Base-by-base conservation (phyloP, 1,140 invertebrate genomes). In the Bombus waltoni region DNA sequence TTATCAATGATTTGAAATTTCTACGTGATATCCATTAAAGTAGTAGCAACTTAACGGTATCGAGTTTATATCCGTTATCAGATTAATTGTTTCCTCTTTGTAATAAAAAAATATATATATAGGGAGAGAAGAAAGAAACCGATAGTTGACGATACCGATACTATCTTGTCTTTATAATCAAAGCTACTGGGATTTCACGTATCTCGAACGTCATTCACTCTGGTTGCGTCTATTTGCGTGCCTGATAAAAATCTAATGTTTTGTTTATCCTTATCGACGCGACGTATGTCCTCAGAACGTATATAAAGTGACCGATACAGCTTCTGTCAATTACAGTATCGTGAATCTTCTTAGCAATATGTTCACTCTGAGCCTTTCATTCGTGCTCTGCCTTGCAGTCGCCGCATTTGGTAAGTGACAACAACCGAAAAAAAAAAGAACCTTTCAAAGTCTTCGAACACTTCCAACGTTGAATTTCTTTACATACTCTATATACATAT, bases 271-370 rank as follows among this genome's bases (percentile, higher is more conserved):
- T 85, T 85, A 85, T 83, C 82, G 18, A 25, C 2, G 6, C 3
- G 35, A 68, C 2, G 1, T 47, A 4, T 3, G 0, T 8, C 0
- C 18, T 28, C 15, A 10, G 6, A 0, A 18, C 5, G 32, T 90
- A 89, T 90, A 89, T 89, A 90, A 84, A 81, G 22, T 18, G 76
- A 72, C 80, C 42, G 22, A 32, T 40, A 44, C 8, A 13, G 11
- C 10, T 35, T 53, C 4, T 4, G 22, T 57, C 65, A 66, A 8
- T 71, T 28, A 38, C 6, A 79, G 35, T 66, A 25, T 28, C 9
- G 22, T 3, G 2, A 42, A n/a, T n/a, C 28, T 78, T 68, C 22
- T 32, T 68, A 1, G 40, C 44, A 90, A 8, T 8, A 90, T 90
- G 89, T 6, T 80, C 65, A 6, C 40, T 4, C 44, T 87, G 0